These are phyloP conservation scores for Phyllotreta striolata DNA, from an alignment of 2,888 invertebrate genomes.

Conservation along the genomic window DNA sequence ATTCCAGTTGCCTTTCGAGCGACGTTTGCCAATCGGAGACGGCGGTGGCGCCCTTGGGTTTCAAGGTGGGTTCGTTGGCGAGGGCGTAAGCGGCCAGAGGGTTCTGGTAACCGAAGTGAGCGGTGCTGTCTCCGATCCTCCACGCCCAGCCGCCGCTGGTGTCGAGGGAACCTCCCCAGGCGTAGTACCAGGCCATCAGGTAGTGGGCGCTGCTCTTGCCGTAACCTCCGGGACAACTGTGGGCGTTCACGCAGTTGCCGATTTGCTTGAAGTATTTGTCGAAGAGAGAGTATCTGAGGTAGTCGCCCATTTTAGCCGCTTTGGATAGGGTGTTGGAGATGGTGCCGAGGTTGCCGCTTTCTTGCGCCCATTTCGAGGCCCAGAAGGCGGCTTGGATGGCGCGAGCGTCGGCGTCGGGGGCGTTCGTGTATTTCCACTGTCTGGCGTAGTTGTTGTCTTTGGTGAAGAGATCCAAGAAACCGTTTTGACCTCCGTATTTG, in stretches of 20 bases:
- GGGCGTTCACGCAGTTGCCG: constrained; percentile 43
- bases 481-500: constrained; percentile 43
- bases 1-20: constrained; percentile 45
- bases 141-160: constrained; percentile 44
- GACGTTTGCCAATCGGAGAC: constrained; percentile 45
- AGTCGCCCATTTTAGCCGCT: constrained; percentile 47
- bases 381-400: constrained; percentile 47
- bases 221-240: constrained; percentile 39
- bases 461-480: constrained; percentile 42
- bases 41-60: constrained; percentile 44
- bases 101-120: constrained; percentile 49
- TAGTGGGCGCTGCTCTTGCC: constrained; percentile 48
- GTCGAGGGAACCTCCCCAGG: constrained; percentile 45
- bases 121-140: constrained; percentile 47
- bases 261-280: constrained; percentile 49
- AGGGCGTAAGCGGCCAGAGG: constrained; percentile 45
- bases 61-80: constrained; percentile 38
- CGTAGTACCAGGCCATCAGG: constrained; percentile 45
- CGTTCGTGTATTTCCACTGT: constrained; percentile 48
- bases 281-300: constrained; percentile 44
- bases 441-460: constrained; percentile 45
- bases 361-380: constrained; percentile 45
- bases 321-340: constrained; percentile 40
- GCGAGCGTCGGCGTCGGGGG: constrained; percentile 47
- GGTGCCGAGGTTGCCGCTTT: constrained; percentile 35